Evolutionary conservation across 2,113 vertebrate species (phyloP).

Genomic region (Elaphurus davidianus): DNA sequence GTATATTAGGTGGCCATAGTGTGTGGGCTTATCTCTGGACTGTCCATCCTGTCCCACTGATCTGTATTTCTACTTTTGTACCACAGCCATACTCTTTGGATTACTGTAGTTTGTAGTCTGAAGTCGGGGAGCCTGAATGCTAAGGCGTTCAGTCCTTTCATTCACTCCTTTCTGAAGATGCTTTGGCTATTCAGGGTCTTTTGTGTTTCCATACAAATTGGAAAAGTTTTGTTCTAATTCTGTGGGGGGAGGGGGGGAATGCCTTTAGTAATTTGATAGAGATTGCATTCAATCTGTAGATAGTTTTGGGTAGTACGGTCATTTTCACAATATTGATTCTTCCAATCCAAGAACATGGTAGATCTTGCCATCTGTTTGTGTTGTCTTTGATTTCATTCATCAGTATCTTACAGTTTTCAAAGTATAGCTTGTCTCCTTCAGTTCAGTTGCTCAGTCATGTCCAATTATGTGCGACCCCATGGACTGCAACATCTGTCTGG

Average conservation of each 20-base stretch:
- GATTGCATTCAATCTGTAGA: background rate
- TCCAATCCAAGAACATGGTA: background rate
- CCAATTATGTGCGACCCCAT: background rate
- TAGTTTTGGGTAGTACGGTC: background rate
- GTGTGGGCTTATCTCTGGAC: background rate
- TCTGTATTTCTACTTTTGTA: background rate
- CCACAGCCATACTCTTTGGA: background rate
- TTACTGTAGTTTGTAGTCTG: background rate
- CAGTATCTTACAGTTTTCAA: background rate
- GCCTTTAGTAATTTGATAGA: background rate
- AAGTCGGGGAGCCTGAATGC: background rate
- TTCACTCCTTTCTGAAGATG: background rate
- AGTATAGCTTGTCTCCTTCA: background rate
- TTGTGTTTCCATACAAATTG: background rate
- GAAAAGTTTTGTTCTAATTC: background rate
- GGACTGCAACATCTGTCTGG: background rate
- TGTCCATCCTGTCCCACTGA: background rate
- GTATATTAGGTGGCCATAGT: background rate
- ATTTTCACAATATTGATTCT: background rate
- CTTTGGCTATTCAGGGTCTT: background rate
- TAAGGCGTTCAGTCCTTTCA: too few relatives aligned
- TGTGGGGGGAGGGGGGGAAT: background rate
- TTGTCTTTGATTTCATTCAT: background rate
- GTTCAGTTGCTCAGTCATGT: background rate
- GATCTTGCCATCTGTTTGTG: background rate